These are phyloP conservation scores for human (Homo sapiens) DNA, from an alignment of 2,113 vertebrate genomes.

Conservation along the genomic window GRCh38 chr15:93805501-93806000, in stretches of 20 bases:
- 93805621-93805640: not conserved
- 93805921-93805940: not conserved
- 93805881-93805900: not conserved
- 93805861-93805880: rapidly evolving
- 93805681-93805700: not conserved
- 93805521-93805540: not conserved
- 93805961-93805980: not conserved
- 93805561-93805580: not conserved
- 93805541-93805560: not conserved
- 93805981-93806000: not conserved
- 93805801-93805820: not conserved
- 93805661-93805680: not conserved
- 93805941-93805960: not conserved
- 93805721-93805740: not conserved
- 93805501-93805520: not conserved
- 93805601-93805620: not conserved
- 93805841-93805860: not conserved
- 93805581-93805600: not conserved
- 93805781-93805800: not conserved
- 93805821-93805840: not conserved
- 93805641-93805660: not conserved
- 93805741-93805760: not conserved
- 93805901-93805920: not conserved
- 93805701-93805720: not conserved
- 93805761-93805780: not conserved